These are phyloP conservation scores for Misgurnus anguillicaudatus DNA, from an alignment of 2,113 vertebrate species.

Conservation along the genomic window DNA sequence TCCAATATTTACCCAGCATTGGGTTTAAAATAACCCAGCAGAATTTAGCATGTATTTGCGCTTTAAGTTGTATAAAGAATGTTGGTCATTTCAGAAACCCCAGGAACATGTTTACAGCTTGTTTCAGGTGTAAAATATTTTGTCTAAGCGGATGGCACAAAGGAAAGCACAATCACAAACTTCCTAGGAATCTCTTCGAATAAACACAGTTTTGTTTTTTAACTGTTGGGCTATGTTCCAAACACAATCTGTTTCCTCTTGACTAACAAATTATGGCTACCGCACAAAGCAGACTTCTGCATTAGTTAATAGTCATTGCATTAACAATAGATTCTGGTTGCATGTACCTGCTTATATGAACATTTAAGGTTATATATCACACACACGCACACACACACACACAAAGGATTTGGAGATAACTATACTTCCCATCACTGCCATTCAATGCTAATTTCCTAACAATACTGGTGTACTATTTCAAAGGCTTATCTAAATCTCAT, in stretches of 20 bases:
- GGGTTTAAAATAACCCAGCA: too few species aligned
- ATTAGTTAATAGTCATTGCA: background rate
- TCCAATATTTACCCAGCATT: too few species aligned
- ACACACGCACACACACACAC: constrained; percentile 10
- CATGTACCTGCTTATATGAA: constrained; percentile 9
- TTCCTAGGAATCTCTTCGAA: background rate
- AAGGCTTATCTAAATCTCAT: constrained; percentile 14
- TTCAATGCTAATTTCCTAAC: constrained; percentile 11
- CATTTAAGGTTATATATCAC: too few species aligned
- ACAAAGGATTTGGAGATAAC: constrained; percentile 48
- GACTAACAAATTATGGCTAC: background rate
- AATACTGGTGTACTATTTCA: background rate
- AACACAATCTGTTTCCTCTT: background rate
- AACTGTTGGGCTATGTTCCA: constrained; percentile 1
- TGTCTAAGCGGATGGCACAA: background rate
- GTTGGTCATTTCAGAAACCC: background rate
- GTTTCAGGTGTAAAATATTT: background rate
- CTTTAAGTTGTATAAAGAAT: too few species aligned
- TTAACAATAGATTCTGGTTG: background rate
- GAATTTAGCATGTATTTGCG: too few species aligned
- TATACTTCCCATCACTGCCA: constrained; percentile 7
- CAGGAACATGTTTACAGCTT: background rate
- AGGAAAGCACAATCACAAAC: background rate
- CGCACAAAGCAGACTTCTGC: background rate
- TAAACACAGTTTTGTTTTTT: constrained; percentile 5